Evolutionary conservation across 2,113 vertebrate genomes (phyloP), one percentile per base, ranked within the genome.

Genomic region (Labeo catla): DNA sequence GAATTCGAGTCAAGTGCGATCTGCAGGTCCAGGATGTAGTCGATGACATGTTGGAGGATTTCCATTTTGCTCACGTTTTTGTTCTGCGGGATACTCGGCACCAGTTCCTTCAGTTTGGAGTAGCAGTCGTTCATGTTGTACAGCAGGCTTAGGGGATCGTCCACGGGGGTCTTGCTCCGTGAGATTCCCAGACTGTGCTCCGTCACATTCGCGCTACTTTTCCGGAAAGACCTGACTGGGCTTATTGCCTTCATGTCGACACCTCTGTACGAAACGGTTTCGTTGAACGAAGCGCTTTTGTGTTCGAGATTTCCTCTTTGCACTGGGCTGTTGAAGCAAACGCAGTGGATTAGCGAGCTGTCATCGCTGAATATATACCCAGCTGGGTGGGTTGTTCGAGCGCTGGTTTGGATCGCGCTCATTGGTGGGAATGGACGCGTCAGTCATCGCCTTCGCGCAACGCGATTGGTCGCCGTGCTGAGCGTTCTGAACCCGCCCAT

Each of bases 51-150:
- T 96, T 99, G 98, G 93, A 99, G 93, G 95, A 99, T 99, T 96
- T 99, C 98, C 97, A 99, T 99, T 96, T 97, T 99, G 97, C 97
- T 99, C 90, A 99, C 97, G 95, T 97, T 99, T 95, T 97, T 98
- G 95, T 99, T 97, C 94, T 98, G 98, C 0, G 97, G 98, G 94
- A 99, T 99, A 95, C 98, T 99, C 89, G 98, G 98, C 94, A 99
- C 98, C 91, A 99, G 96, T 94, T 99, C 98, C 89, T 99, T 98
- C 93, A 99, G 95, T 92, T 99, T 99, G 76, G 97, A 99, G 94
- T 99, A 99, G 95, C 98, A 99, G 93, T 99, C 98, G 92, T 99
- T 99, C 98, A 99, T 99, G 92, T 99, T 99, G 95, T 99, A 99
- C 43, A 99, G 95, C 89, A 99, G 94, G 91, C 97, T 98, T 93